These are phyloP conservation scores for Unio pictorum DNA, from an alignment of 2,888 invertebrate species.

Conservation along the genomic window DNA sequence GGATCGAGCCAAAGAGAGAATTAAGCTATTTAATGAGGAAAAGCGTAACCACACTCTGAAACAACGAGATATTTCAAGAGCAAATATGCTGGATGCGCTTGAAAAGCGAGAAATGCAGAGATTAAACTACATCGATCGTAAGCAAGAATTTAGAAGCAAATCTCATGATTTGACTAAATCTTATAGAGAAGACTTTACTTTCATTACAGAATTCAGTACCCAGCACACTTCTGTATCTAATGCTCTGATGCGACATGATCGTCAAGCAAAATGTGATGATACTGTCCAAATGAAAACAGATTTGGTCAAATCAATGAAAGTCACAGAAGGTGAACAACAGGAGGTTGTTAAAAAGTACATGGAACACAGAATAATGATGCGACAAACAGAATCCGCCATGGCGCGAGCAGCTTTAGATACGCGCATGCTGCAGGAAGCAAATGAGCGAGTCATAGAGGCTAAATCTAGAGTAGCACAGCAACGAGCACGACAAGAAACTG, in stretches of 20 bases:
- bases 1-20: constrained; percentile 60
- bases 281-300: constrained; percentile 35
- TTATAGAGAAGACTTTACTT: constrained; percentile 54
- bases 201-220: constrained; percentile 65
- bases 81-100: constrained; percentile 50
- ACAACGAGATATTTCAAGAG: constrained; percentile 55
- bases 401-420: constrained; percentile 61
- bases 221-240: constrained; percentile 70
- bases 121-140: constrained; percentile 55
- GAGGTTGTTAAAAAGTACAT: constrained; percentile 66
- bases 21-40: constrained; percentile 61
- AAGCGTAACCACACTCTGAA: constrained; percentile 52
- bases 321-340: constrained; percentile 57
- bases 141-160: constrained; percentile 50
- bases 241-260: constrained; percentile 67
- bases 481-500: constrained; percentile 53
- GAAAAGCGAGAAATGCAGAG: constrained; percentile 59
- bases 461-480: constrained; percentile 60
- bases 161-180: constrained; percentile 46
- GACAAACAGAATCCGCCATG: constrained; percentile 66
- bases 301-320: constrained; percentile 39
- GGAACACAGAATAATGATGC: constrained; percentile 66
- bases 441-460: constrained; percentile 62
- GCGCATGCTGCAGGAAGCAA: constrained; percentile 64
- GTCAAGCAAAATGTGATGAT: constrained; percentile 61